phyloP scores from a whole-genome alignment of 2,888 invertebrate species.

The Hyposoter didymator region DNA sequence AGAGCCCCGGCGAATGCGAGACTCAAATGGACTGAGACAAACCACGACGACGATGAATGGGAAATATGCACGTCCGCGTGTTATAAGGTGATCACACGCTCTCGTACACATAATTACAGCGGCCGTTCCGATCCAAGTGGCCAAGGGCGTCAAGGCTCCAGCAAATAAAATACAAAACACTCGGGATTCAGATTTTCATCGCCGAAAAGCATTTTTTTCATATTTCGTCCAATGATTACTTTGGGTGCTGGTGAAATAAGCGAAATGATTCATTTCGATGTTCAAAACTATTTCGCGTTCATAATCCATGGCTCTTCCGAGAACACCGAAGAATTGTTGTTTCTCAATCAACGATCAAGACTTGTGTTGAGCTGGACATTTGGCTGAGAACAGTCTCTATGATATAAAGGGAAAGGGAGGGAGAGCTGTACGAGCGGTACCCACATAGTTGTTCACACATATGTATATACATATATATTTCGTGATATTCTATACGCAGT shows the following conservation, averaged over 20 bases:
- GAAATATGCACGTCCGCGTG: constrained; percentile 59
- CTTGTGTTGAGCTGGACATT: not conserved
- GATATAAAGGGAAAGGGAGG: not conserved
- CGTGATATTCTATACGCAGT: constrained; percentile 36
- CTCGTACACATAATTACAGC: constrained; percentile 17
- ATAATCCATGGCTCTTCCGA: no score
- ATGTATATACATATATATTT: not conserved
- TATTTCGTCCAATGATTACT: no score
- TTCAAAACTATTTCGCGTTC: no score
- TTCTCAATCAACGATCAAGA: not conserved
- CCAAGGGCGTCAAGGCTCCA: not conserved
- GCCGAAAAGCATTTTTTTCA: no score
- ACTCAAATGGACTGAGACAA: constrained; percentile 45
- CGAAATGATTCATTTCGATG: no score
- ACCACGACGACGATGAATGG: constrained; percentile 60
- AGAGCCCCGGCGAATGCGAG: constrained; percentile 29
- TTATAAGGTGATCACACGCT: constrained; percentile 50
- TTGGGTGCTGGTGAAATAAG: no score
- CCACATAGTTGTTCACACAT: constrained; percentile 46
- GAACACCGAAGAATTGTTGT: no score
- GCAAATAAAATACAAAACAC: not conserved
- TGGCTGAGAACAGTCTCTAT: not conserved
- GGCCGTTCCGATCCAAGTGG: constrained; percentile 16
- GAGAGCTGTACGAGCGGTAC: constrained; percentile 26
- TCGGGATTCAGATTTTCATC: no score